A percentile compares a stretch with the other conserved stretches of the same genome.
Conservation (phyloP, 2,797 vertebrate species). For the Lepilemur ruficaudatus region DNA sequence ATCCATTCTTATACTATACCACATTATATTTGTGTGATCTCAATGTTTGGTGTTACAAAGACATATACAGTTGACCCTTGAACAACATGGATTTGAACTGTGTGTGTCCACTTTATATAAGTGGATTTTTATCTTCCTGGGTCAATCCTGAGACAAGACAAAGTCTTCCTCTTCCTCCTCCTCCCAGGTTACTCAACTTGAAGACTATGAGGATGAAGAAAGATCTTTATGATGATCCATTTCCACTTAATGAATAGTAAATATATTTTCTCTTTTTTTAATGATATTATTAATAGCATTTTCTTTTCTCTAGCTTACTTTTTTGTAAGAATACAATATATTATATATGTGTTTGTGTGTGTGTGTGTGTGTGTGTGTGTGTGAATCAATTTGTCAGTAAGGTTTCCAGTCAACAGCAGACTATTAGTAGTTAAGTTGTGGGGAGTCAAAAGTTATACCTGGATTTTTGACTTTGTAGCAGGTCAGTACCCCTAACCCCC, state of each 20-base stretch:
- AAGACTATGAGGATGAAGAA: not conserved
- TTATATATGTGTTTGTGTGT: not conserved
- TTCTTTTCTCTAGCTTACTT: not conserved
- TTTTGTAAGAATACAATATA: not conserved
- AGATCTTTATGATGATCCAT: not conserved
- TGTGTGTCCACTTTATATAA: not conserved
- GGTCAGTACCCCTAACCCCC: not conserved
- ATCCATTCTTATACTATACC: not conserved
- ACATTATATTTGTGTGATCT: not conserved
- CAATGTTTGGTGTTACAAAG: not conserved
- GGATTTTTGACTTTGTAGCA: not conserved
- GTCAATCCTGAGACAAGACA: not conserved
- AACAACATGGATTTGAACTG: not conserved
- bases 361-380: too few relatives aligned
- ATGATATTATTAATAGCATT: not conserved
- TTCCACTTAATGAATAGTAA: not conserved
- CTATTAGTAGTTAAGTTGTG: not conserved
- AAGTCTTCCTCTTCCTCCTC: not conserved
- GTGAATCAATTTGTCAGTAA: not conserved
- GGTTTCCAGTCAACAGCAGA: not conserved
- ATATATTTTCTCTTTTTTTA: not conserved
- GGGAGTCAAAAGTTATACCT: not conserved
- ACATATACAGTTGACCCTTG: not conserved
- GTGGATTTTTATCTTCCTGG: not conserved
- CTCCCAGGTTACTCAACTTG: not conserved